These are phyloP conservation scores for Tetramorium bicarinatum DNA, from an alignment of 2,888 invertebrate genomes.

Conservation along the genomic window DNA sequence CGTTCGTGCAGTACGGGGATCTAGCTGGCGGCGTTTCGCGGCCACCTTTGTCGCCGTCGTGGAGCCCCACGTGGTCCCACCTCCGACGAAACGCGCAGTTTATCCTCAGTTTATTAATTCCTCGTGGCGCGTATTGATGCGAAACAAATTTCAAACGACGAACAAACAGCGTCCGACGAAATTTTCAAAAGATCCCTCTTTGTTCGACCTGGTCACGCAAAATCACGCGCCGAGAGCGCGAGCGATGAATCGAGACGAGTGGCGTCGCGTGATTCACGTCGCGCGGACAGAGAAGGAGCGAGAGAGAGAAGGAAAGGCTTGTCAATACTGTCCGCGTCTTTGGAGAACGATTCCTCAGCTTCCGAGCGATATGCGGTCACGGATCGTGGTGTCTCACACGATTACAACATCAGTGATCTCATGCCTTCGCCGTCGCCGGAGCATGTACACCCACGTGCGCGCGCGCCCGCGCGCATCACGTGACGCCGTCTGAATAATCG, in stretches of 20 bases:
- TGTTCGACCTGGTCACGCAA: neutral
- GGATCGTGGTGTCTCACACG: conserved; percentile 69
- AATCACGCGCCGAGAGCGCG: neutral
- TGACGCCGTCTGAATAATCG: conserved; percentile 11
- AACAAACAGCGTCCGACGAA: neutral
- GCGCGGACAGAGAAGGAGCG: too few species aligned
- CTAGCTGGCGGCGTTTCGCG: conserved; percentile 20
- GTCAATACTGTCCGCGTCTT: neutral
- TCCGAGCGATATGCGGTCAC: conserved; percentile 73
- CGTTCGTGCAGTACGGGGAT: neutral
- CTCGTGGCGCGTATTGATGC: neutral
- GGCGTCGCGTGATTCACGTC: conserved; percentile 5
- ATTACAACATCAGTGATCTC: conserved; percentile 81
- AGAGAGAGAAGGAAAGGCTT: neutral
- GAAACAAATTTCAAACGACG: neutral
- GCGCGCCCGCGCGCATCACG: conserved; percentile 12
- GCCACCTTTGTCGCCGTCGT: neutral
- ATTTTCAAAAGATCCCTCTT: neutral
- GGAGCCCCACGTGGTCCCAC: neutral
- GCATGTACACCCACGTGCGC: neutral
- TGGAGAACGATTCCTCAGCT: conserved; percentile 57
- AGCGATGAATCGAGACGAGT: neutral
- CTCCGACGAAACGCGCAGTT: neutral
- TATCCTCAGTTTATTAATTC: neutral
- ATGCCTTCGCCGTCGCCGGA: conserved; percentile 59